These are phyloP conservation scores for Passer domesticus DNA, from an alignment of 2,113 vertebrate genomes.

Conservation along the genomic window DNA sequence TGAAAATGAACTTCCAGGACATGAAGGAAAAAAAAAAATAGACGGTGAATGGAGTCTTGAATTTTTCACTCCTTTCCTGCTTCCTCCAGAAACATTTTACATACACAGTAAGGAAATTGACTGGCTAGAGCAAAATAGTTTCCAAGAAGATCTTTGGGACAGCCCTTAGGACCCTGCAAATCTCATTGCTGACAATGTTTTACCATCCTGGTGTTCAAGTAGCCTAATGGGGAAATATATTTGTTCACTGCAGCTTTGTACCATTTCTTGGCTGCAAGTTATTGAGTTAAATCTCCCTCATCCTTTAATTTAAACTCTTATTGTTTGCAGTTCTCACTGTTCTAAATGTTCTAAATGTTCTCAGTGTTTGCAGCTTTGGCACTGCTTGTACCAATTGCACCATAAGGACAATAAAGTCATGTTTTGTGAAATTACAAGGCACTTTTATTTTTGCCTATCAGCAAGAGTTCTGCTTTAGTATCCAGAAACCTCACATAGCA, in stretches of 20 bases:
- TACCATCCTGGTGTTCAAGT: neutral
- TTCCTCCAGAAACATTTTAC: neutral
- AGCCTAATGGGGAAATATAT: neutral
- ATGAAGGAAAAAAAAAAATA: neutral
- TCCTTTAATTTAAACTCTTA: slow-evolving; percentile 36
- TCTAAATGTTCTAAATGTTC: slow-evolving; percentile 50
- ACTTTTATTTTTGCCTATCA: neutral
- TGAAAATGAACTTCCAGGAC: neutral
- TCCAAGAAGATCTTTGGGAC: neutral
- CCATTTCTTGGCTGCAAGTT: neutral
- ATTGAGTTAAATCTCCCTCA: neutral
- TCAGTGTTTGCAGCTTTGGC: slow-evolving; percentile 27
- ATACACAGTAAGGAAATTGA: fast-evolving
- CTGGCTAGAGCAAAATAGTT: neutral
- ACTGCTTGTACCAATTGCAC: neutral
- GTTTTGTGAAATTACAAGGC: neutral
- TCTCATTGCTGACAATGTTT: neutral
- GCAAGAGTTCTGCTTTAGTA: neutral
- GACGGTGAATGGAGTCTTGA: neutral
- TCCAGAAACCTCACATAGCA: neutral
- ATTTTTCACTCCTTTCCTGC: neutral
- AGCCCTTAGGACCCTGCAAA: neutral
- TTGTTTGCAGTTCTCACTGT: slow-evolving; percentile 48
- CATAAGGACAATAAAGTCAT: slow-evolving; percentile 29
- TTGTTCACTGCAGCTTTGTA: neutral